Conservation (phyloP, 2,888 invertebrate species). For the Neuroscelio doddi region DNA sequence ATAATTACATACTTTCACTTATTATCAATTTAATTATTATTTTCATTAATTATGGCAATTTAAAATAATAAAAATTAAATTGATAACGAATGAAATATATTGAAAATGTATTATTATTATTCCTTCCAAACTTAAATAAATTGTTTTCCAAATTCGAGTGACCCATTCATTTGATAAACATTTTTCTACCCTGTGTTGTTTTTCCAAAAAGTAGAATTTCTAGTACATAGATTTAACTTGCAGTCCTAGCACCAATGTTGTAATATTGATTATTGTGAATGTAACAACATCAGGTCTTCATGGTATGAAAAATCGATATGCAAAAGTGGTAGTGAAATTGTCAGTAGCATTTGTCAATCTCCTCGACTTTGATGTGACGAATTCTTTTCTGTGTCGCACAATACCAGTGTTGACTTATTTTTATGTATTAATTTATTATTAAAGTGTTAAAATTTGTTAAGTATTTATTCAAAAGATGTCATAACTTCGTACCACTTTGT, state of each 20-base stretch:
- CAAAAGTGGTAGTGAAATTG: constrained; percentile 14
- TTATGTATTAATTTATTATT: neutral
- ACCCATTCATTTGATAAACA: constrained; percentile 22
- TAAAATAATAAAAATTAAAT: too few relatives aligned
- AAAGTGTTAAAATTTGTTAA: too few relatives aligned
- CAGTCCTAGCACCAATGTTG: constrained; percentile 35
- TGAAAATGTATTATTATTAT: neutral
- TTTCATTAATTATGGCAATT: too few relatives aligned
- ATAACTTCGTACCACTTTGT: too few relatives aligned
- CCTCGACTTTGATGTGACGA: constrained; percentile 1
- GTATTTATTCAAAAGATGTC: too few relatives aligned
- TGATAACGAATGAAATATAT: too few relatives aligned
- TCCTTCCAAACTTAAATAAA: neutral
- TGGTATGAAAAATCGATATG: constrained; percentile 16
- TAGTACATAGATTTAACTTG: constrained; percentile 32
- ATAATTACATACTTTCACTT: too few relatives aligned
- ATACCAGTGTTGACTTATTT: neutral
- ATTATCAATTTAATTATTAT: too few relatives aligned
- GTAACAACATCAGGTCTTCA: constrained; percentile 1
- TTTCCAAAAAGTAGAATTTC: constrained; percentile 38
- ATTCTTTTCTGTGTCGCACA: neutral
- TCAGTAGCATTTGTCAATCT: constrained; percentile 6
- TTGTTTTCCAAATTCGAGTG: constrained; percentile 19
- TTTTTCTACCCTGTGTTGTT: constrained; percentile 44
- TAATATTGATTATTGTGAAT: constrained; percentile 9